phyloP scores from a whole-genome alignment of 35 echinoderm and acorn worm species.

The Nesometra sesokonis region DNA sequence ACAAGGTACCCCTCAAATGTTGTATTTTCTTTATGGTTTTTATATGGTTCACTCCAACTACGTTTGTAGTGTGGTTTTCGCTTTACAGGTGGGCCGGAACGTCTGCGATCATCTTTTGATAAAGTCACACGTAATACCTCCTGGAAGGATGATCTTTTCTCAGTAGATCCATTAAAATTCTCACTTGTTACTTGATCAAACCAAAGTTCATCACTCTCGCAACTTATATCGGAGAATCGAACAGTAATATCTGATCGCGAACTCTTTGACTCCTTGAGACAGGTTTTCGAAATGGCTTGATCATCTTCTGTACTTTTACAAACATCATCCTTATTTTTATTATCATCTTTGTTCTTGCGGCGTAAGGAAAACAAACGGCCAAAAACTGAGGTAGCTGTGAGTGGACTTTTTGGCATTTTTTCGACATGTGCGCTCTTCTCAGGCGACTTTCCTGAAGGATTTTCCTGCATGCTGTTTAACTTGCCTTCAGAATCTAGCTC shows the following conservation, averaged over 20 bases:
- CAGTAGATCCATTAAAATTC: not conserved
- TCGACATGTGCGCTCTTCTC: not conserved
- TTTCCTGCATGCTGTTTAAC: not conserved
- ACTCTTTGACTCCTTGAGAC: not conserved
- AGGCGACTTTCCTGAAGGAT: not conserved
- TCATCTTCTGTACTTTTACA: not conserved
- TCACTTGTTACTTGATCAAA: not conserved
- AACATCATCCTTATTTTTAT: not conserved
- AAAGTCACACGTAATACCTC: not conserved
- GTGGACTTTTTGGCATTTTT: not conserved
- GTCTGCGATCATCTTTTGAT: not conserved
- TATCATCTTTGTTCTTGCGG: not conserved
- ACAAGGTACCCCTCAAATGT: not conserved
- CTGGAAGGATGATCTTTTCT: not conserved
- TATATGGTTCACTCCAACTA: not conserved
- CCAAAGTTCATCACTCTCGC: not conserved
- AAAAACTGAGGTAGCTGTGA: not conserved
- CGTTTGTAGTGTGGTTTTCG: not conserved
- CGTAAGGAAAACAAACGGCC: not conserved
- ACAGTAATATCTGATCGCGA: not conserved
- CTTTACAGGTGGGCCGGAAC: not conserved
- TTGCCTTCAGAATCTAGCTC: not conserved
- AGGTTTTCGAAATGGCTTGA: not conserved
- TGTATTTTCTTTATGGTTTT: not conserved
- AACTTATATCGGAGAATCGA: not conserved